A percentile compares a stretch with the other conserved stretches of the same genome.
phyloP scores from a whole-genome alignment of 1,140 invertebrate genomes.

The Akabosia matsudoensis region DNA sequence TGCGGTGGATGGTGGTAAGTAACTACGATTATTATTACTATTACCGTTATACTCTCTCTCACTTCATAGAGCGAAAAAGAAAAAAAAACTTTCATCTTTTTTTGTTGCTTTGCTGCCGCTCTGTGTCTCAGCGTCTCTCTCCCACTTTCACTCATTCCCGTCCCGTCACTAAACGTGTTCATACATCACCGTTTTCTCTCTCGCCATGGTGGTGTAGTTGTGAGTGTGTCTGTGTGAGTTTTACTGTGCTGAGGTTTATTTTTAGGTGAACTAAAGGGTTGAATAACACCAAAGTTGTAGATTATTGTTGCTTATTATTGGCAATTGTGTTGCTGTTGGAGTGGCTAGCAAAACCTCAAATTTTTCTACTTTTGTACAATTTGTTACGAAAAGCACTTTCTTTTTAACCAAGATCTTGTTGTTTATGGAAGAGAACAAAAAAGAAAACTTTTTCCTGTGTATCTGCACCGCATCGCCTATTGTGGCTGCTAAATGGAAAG shows the following conservation, averaged over 20 bases:
- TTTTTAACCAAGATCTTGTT: too few species aligned
- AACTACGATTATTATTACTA: conserved; percentile 1
- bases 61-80: too few species aligned
- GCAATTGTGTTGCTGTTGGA: too few species aligned
- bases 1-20: background rate
- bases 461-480: too few species aligned
- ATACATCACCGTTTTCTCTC: background rate
- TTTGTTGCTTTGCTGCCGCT: background rate
- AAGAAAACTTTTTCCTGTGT: too few species aligned
- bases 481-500: too few species aligned
- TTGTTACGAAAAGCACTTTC: background rate
- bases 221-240: background rate
- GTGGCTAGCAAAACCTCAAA: background rate
- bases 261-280: background rate
- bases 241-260: background rate
- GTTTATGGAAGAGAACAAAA: too few species aligned
- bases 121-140: background rate
- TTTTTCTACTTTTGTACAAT: background rate
- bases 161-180: conserved; percentile 13
- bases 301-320: background rate
- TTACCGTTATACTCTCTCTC: background rate
- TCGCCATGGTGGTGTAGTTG: too few species aligned
- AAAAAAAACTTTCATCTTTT: conserved; percentile 5
- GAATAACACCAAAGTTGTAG: background rate
- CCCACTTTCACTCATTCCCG: conserved; percentile 21